Evolutionary conservation across 2,888 invertebrate genomes (phyloP), one percentile per base, ranked within the genome.

Genomic region (Apotomis turbidana): DNA sequence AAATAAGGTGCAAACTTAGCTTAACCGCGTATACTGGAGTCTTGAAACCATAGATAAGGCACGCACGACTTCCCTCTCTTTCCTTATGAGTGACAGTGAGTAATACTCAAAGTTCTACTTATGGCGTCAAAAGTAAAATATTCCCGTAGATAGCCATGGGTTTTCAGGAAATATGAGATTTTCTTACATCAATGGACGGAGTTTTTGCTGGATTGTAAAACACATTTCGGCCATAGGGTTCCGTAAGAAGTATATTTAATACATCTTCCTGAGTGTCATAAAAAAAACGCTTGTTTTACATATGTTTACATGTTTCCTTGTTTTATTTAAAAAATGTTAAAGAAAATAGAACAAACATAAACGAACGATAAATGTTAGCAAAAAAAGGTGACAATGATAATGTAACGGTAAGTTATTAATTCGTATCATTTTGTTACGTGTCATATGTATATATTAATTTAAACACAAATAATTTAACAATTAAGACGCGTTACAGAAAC

Each of bases 101-200:
- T 71, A 71, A 71, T 71, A 68, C 62, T 51, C 67, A 9, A 62
- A 71, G 61, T 71, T 71, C 44, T 58, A 27, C 62, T 67, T 61
- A 41, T 61, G 57, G 41, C 61, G 67, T 49, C 60, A 41, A 44
- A 61, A 54, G 64, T 55, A 55, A 66, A 66, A 62, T 57, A 27
- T 51, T 41, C 61, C 61, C 61, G 27, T 61, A 57, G 55, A 71
- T 38, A 67, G 61, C 27, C 61, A 67, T 68, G 67, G 61, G 41
- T 57, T 71, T 61, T 57, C 54, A 57, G 46, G 46, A 55, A 55
- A 66, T 57, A 66, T 66, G 12, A 55, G 54, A 41, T 55, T 54
- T 54, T 64, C 55, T 55, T 57, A 27, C 55, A n/a, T n/a, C n/a
- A 66, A 36, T 27, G 27, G n/a, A 9, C 52, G 55, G 5, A 0